Conservation (phyloP, 1,140 invertebrate genomes). For the Fopius arisanus region DNA sequence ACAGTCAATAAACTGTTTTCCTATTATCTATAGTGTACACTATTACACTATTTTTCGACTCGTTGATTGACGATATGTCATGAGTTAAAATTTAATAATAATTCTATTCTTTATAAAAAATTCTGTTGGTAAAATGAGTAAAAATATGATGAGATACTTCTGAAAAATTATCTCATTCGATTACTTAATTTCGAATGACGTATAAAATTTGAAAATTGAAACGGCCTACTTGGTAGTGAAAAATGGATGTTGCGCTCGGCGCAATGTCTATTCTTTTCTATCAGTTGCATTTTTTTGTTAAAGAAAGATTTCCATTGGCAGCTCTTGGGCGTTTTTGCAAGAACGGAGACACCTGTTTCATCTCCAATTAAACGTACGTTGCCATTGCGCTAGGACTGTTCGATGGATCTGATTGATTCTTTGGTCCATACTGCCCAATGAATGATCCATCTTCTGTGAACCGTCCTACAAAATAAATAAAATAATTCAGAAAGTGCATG, state of each 20-base stretch:
- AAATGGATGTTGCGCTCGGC: conserved; percentile 61
- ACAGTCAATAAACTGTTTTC: conserved; percentile 14
- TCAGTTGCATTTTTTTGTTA: neutral
- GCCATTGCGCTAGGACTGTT: conserved; percentile 68
- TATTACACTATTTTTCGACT: neutral
- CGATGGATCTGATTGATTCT: conserved; percentile 69
- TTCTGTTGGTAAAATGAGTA: too few species aligned
- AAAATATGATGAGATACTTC: too few species aligned
- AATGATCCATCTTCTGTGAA: conserved; percentile 98
- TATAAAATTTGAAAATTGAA: too few species aligned
- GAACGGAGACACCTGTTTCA: neutral
- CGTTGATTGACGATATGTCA: neutral
- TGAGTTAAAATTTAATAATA: neutral
- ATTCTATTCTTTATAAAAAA: neutral
- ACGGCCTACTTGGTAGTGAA: too few species aligned
- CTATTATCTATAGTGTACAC: neutral
- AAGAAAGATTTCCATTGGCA: neutral
- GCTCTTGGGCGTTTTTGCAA: neutral
- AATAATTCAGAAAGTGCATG: too few species aligned
- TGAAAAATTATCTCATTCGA: too few species aligned
- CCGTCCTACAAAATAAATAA: conserved; percentile 70
- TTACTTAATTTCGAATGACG: conserved; percentile 15
- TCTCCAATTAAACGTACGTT: conserved; percentile 69
- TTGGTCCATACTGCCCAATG: conserved; percentile 93
- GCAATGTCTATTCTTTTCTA: too few species aligned